A percentile compares a stretch with the other conserved stretches of the same genome.
phyloP scores from a whole-genome alignment of 92 coral and sea anemone species.

The Epizoanthus ramosus region DNA sequence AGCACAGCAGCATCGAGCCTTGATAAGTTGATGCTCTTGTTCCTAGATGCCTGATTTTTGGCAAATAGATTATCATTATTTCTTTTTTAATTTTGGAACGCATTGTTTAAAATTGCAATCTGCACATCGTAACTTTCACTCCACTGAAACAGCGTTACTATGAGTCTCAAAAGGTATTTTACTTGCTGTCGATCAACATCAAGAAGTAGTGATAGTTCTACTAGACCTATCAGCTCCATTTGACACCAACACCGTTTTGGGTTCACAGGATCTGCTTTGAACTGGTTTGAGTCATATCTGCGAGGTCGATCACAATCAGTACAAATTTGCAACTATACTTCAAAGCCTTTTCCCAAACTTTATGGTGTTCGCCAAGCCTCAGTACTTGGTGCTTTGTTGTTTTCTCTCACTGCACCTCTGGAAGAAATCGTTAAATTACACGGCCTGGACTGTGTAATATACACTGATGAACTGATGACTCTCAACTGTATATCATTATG shows the following conservation, averaged over 20 bases:
- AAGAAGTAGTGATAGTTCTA: background rate
- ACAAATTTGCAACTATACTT: background rate
- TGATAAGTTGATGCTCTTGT: no score
- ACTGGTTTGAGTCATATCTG: slow-evolving; percentile 27
- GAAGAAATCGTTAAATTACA: background rate
- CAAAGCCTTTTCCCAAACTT: background rate
- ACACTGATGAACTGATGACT: slow-evolving; percentile 9
- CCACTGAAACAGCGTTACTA: no score
- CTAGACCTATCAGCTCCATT: no score
- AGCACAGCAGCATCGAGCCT: no score
- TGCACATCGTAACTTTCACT: no score
- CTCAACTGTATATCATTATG: slow-evolving; percentile 11
- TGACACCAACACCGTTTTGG: slow-evolving; percentile 7
- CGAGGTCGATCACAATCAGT: slow-evolving; percentile 10
- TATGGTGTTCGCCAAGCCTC: no score
- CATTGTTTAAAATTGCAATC: no score
- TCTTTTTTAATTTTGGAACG: no score
- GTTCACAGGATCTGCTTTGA: background rate
- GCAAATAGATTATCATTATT: no score
- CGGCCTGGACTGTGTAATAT: background rate
- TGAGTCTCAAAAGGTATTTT: no score
- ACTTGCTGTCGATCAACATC: no score
- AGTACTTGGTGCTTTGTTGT: slow-evolving; percentile 1
- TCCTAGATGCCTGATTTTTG: no score
- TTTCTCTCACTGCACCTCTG: background rate